These are phyloP conservation scores for Junco hyemalis DNA, from an alignment of 2,113 vertebrate species.

Conservation along the genomic window DNA sequence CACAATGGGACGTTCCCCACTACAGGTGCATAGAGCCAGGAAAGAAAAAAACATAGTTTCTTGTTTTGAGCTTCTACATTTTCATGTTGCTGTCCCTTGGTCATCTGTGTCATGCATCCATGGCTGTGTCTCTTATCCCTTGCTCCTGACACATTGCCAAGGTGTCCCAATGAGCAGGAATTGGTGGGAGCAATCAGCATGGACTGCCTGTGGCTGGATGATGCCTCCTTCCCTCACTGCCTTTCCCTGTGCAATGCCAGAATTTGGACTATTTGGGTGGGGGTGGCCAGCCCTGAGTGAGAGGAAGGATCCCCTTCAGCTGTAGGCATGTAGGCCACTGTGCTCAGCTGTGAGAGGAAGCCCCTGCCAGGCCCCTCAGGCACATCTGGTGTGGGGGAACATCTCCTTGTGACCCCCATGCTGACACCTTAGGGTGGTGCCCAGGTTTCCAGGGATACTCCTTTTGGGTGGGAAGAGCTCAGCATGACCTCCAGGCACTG, in stretches of 20 bases:
- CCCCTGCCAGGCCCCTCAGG: neutral
- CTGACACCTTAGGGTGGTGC: neutral
- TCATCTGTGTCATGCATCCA: neutral
- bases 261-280: neutral
- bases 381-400: fast-evolving
- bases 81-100: neutral
- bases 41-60: neutral
- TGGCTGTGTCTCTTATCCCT: neutral
- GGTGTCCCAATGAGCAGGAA: neutral
- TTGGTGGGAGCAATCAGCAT: neutral
- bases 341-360: neutral
- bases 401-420: neutral
- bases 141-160: neutral
- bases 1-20: neutral
- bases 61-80: neutral
- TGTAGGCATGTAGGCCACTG: neutral
- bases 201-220: neutral
- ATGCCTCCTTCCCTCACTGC: neutral
- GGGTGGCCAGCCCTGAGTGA: neutral
- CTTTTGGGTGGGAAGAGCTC: neutral
- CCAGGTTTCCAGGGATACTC: too few relatives aligned
- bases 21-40: neutral
- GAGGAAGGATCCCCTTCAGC: neutral
- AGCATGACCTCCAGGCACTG: neutral
- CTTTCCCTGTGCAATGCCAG: neutral